These are phyloP conservation scores for Cosmorhoe ocellata DNA, from an alignment of 2,888 invertebrate species.

Conservation along the genomic window DNA sequence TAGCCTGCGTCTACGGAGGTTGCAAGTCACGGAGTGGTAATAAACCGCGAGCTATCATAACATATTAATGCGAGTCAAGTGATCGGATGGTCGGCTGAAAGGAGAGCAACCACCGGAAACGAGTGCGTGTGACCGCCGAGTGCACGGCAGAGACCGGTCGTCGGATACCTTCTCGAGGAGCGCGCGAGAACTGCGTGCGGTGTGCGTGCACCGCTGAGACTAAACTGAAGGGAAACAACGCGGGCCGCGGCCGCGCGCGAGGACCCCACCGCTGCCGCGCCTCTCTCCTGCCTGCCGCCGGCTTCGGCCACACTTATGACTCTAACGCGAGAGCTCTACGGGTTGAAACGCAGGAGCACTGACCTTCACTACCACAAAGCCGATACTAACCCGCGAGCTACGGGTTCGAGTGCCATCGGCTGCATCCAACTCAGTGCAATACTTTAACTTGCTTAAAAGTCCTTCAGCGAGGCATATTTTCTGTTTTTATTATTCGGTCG, in stretches of 20 bases:
- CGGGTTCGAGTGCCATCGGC: slow-evolving; percentile 48
- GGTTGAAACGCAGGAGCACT: slow-evolving; percentile 74
- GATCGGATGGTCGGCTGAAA: slow-evolving; percentile 39
- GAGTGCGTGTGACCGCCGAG: slow-evolving; percentile 54
- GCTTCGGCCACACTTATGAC: slow-evolving; percentile 59
- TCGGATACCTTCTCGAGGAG: slow-evolving; percentile 77
- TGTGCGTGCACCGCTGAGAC: slow-evolving; percentile 82
- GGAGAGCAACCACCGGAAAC: slow-evolving; percentile 75
- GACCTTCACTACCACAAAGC: slow-evolving; percentile 65
- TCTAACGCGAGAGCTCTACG: slow-evolving; percentile 73
- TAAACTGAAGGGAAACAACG: slow-evolving; percentile 69
- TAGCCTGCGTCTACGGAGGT: slow-evolving; percentile 26
- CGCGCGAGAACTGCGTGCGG: slow-evolving; percentile 83
- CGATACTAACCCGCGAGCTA: slow-evolving; percentile 39
- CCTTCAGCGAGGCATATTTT: no score
- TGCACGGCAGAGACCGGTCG: slow-evolving; percentile 42
- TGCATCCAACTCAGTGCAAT: slow-evolving; percentile 59
- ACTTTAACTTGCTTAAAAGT: slow-evolving; percentile 39
- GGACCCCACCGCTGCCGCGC: slow-evolving; percentile 75
- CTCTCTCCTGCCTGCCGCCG: slow-evolving; percentile 70
- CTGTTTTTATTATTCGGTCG: no score
- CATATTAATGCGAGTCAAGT: slow-evolving; percentile 34
- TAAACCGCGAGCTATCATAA: slow-evolving; percentile 37
- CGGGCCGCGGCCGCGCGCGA: slow-evolving; percentile 51
- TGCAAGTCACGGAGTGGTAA: slow-evolving; percentile 8